Conservation (phyloP, 2,797 vertebrate genomes). For the Microcaecilia unicolor region DNA sequence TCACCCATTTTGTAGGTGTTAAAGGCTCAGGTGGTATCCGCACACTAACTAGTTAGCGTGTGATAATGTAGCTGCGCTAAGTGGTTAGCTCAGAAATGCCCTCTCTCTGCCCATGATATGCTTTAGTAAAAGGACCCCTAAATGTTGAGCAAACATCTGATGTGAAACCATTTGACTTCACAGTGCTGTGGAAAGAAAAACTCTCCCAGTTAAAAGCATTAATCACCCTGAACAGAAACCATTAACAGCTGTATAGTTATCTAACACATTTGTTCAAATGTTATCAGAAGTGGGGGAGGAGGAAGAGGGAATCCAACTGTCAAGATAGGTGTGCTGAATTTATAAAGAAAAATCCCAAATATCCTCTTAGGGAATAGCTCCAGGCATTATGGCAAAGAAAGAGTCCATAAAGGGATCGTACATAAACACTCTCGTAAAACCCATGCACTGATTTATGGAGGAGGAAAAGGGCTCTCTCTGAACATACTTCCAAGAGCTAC, state of each 20-base stretch:
- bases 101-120: too few relatives aligned
- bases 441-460: constrained; percentile 35
- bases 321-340: constrained; percentile 29
- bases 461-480: constrained; percentile 5
- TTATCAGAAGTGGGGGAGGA: neutral
- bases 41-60: too few relatives aligned
- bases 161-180: too few relatives aligned
- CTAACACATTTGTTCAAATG: constrained; percentile 8
- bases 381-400: constrained; percentile 41
- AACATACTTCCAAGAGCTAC: constrained; percentile 7
- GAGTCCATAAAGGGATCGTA: constrained; percentile 46
- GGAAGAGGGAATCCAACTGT: constrained; percentile 1
- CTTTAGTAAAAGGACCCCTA: too few relatives aligned
- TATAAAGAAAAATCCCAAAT: constrained; percentile 42
- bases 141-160: too few relatives aligned
- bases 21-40: too few relatives aligned
- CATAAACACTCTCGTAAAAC: constrained; percentile 49
- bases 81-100: too few relatives aligned
- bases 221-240: constrained; percentile 3
- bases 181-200: too few relatives aligned
- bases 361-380: constrained; percentile 45
- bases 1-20: too few relatives aligned
- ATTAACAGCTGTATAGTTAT: constrained; percentile 3
- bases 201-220: neutral
- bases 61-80: too few relatives aligned